phyloP scores from a whole-genome alignment of 2,888 invertebrate genomes.

The Rhogogaster chlorosoma region DNA sequence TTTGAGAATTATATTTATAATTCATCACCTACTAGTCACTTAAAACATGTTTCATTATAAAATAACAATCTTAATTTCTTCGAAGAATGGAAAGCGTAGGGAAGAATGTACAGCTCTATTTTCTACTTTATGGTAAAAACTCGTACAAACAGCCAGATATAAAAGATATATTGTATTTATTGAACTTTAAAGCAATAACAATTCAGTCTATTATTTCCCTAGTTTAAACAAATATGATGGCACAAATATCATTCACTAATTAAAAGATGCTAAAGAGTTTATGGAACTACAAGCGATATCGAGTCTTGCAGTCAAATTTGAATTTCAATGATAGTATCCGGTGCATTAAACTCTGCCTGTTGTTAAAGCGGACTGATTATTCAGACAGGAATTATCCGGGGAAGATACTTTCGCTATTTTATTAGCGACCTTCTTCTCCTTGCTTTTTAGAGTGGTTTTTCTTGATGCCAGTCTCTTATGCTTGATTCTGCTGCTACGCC shows the following conservation, averaged over 20 bases:
- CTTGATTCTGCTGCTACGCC: conserved; percentile 49
- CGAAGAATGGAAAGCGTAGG: background rate
- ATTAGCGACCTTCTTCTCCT: conserved; percentile 30
- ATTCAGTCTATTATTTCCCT: background rate
- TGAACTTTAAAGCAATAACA: background rate
- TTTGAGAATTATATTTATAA: background rate
- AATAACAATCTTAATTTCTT: background rate
- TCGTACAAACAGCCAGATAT: background rate
- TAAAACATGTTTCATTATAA: background rate
- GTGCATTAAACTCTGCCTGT: background rate
- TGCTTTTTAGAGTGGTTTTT: conserved; percentile 54
- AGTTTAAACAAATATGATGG: background rate
- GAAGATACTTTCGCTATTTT: background rate
- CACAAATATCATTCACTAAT: background rate
- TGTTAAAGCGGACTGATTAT: conserved; percentile 14
- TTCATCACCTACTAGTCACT: background rate
- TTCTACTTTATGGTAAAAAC: too few species aligned
- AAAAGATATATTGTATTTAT: conserved; percentile 27
- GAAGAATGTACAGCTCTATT: background rate
- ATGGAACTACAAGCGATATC: background rate
- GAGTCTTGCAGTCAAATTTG: background rate
- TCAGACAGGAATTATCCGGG: background rate
- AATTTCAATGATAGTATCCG: background rate
- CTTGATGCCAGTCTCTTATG: conserved; percentile 57
- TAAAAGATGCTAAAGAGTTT: background rate